phyloP scores from a whole-genome alignment of 2,113 vertebrate genomes.

The Dunckerocampus dactyliophorus region DNA sequence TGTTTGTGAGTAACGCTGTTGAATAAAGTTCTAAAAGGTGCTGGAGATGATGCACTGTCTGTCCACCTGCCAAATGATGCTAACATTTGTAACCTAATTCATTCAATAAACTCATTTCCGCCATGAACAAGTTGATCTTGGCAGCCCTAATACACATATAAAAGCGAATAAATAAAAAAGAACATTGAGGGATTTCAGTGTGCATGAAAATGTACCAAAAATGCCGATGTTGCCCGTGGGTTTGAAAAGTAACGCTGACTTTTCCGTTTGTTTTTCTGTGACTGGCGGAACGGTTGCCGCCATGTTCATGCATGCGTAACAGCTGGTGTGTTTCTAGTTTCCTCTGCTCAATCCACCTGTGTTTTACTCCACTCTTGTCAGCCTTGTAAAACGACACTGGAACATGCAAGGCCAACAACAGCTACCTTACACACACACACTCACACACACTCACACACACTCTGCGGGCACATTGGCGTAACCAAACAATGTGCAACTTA shows the following conservation, averaged over 20 bases:
- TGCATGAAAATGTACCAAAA: too few species aligned
- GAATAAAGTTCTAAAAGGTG: too few species aligned
- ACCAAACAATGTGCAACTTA: slow-evolving; percentile 53
- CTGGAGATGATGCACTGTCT: too few species aligned
- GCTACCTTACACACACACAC: slow-evolving; percentile 12
- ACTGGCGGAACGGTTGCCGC: background rate
- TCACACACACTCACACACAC: slow-evolving; percentile 23
- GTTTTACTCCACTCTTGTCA: slow-evolving; percentile 37
- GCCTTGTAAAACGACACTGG: slow-evolving; percentile 39
- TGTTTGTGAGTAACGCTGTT: too few species aligned
- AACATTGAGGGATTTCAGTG: too few species aligned
- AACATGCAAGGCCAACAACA: slow-evolving; percentile 50
- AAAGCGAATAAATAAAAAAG: too few species aligned
- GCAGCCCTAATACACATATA: too few species aligned
- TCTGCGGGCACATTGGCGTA: slow-evolving; percentile 31
- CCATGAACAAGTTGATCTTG: too few species aligned
- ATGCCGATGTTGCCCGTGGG: too few species aligned
- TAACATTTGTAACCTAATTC: too few species aligned
- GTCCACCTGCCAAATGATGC: too few species aligned
- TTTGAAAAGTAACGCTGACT: background rate
- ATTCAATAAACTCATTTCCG: too few species aligned
- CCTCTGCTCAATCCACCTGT: slow-evolving; percentile 26
- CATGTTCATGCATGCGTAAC: background rate
- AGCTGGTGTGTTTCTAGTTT: slow-evolving; percentile 17
- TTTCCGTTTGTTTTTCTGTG: slow-evolving; percentile 2